Evolutionary conservation across 2,113 vertebrate genomes (phyloP).

Genomic region (Azemiops feae): DNA sequence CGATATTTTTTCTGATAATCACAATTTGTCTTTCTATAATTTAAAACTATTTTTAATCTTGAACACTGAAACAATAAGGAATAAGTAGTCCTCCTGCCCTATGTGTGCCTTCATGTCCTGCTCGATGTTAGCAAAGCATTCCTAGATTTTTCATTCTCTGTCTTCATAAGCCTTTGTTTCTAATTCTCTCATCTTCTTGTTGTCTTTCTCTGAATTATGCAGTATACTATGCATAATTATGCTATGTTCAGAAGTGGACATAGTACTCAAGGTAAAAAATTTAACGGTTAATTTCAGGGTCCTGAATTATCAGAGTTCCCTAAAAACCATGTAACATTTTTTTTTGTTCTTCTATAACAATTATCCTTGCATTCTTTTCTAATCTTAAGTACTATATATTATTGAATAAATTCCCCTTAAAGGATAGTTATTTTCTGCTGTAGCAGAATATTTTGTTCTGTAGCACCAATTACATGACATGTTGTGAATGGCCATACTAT

Average conservation of each 20-base stretch:
- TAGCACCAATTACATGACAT: not conserved
- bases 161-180: not conserved
- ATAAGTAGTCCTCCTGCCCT: not conserved
- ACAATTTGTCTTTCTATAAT: not conserved
- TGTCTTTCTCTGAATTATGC: not conserved
- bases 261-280: not conserved
- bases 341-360: not conserved
- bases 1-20: not conserved
- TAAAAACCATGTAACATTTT: not conserved
- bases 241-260: not conserved
- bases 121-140: not conserved
- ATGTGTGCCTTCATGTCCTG: not conserved
- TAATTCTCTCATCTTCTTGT: not conserved
- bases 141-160: not conserved
- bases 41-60: not conserved
- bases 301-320: not conserved
- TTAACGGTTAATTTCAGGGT: not conserved
- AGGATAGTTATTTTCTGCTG: not conserved
- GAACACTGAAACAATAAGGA: not conserved
- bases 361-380: not conserved
- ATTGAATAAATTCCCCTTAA: not conserved
- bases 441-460: not conserved
- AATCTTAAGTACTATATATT: not conserved
- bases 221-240: not conserved
- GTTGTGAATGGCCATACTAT: not conserved